Evolutionary conservation across 92 coral and sea anemone genomes (phyloP), one percentile per base, ranked within the genome.

Genomic region (Siderastrea siderea): DNA sequence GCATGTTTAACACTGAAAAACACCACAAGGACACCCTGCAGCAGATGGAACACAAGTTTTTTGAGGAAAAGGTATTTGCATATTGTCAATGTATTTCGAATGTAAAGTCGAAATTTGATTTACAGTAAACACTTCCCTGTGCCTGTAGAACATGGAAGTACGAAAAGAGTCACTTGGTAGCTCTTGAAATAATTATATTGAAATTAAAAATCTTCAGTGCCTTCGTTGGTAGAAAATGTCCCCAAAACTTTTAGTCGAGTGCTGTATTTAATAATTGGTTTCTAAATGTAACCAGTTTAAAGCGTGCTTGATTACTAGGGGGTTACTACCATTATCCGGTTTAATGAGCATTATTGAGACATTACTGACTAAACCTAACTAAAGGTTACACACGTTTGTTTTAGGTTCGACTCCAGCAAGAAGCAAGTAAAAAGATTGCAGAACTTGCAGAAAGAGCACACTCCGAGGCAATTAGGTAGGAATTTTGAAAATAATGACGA

Each of bases 401-500:
- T 74, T 87, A 96, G 99, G 96, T 98, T 19, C 91, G 99, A 43
- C 73, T 98, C 47, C 99, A 98, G 84, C 99, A 98, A 84, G 99
- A 98, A 89, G 98, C 99, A 68, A 98, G 96, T 75, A 95, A 92
- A 86, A 98, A 98, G 81, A 98, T 98, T 77, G 98, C 99, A 38
- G 99, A 98, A 82, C 90, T 98, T 49, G 99, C 99, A 1, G 99
- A 98, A 75, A 94, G 97, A 91, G 99, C 99, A 8, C 99, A 98
- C 70, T 86, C 96, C 7, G 99, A 98, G 74, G 99, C 99, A 47
- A 96, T 98, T 60, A 94, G 94, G 99, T 97, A 70, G 45, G 78
- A 6, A 74, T 60, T 4, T 50, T 7, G 15, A 3, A 2, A n/a
- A 2, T 1, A 7, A 45, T 10, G 3, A 2, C 38, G 38, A 26